phyloP scores from a whole-genome alignment of 2,113 vertebrate genomes.

The Cathartes aura region DNA sequence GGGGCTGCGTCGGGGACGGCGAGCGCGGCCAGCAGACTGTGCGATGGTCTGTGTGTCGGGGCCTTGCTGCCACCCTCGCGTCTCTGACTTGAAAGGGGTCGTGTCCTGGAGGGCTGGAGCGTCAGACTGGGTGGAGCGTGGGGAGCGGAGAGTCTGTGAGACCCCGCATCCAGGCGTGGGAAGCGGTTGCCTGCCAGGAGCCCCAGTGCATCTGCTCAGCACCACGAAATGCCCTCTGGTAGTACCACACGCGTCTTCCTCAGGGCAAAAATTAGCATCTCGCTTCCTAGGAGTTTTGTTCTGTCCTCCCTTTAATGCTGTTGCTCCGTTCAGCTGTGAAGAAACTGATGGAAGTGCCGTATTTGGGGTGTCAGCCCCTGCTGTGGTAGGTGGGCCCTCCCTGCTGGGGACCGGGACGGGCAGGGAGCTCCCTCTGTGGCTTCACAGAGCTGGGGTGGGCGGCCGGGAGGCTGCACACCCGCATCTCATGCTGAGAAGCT shows the following conservation, averaged over 20 bases:
- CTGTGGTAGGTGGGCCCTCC: background rate
- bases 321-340: background rate
- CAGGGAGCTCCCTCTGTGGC: background rate
- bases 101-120: accelerated
- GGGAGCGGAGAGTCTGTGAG: background rate
- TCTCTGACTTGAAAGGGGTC: too few species aligned
- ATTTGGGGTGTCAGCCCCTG: background rate
- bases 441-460: background rate
- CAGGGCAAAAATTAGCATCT: accelerated
- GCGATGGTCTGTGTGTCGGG: accelerated
- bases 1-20: accelerated
- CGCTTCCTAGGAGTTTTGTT: background rate
- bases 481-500: background rate
- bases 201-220: background rate
- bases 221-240: background rate
- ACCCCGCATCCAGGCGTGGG: accelerated
- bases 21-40: background rate
- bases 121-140: background rate
- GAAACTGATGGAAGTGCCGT: background rate
- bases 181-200: background rate
- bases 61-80: accelerated
- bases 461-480: accelerated
- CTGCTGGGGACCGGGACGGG: background rate
- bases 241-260: accelerated
- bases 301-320: too few species aligned